A percentile compares a stretch with the other conserved stretches of the same genome.
Conservation (phyloP, 2,113 vertebrate genomes). For the Carassius carassius region DNA sequence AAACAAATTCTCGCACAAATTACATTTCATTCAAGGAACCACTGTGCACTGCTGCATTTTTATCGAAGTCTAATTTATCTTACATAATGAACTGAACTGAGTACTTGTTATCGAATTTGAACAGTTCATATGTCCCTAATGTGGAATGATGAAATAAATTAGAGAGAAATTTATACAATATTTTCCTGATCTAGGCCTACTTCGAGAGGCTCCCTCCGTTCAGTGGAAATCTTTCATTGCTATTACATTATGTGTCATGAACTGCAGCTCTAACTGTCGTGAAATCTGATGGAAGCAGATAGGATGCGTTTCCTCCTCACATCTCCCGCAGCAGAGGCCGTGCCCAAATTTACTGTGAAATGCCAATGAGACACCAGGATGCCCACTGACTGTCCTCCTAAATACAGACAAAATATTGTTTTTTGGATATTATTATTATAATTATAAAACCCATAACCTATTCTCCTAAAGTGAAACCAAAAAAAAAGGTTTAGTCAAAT, state of each 20-base stretch:
- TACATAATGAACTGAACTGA: constrained; percentile 99
- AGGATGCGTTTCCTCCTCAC: constrained; percentile 66
- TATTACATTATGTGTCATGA: constrained; percentile 79
- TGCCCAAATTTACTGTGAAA: neutral
- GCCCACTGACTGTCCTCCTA: neutral
- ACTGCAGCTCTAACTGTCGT: constrained; percentile 70
- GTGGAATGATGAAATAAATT: constrained; percentile 99
- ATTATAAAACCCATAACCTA: neutral
- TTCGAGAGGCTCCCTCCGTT: constrained; percentile 79
- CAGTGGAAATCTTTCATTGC: constrained; percentile 73
- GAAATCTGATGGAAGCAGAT: constrained; percentile 77
- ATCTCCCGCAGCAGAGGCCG: neutral
- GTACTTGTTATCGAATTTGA: constrained; percentile 99
- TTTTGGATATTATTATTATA: neutral
- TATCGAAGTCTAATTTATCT: constrained; percentile 97
- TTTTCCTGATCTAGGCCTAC: constrained; percentile 86
- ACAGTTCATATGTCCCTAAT: constrained; percentile 96
- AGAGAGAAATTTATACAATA: constrained; percentile 91
- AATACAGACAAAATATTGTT: neutral
- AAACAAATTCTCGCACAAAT: constrained; percentile 99
- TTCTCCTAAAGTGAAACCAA: neutral
- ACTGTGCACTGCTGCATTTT: constrained; percentile 91
- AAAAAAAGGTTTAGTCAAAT: too few relatives aligned
- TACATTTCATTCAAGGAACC: constrained; percentile 97
- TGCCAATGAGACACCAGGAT: neutral